Evolutionary conservation across 2,888 invertebrate species (phyloP).

Genomic region (Caenorhabditis japonica): DNA sequence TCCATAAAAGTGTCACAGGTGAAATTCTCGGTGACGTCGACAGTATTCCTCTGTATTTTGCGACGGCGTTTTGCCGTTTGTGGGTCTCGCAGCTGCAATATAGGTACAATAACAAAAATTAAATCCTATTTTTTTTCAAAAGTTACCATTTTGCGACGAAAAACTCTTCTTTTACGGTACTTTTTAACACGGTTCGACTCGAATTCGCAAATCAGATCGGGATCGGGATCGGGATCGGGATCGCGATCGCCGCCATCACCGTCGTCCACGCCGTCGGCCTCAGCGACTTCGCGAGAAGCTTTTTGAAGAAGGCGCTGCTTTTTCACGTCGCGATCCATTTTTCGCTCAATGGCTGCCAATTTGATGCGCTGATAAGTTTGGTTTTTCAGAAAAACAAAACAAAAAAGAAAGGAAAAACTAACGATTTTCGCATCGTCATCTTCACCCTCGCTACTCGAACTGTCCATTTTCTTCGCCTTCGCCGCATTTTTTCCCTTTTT

Average conservation of each 20-base stretch:
- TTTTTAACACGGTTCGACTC: conserved; percentile 11
- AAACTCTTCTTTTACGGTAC: conserved; percentile 24
- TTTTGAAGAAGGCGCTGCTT: no score
- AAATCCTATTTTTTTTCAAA: background rate
- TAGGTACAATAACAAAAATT: no score
- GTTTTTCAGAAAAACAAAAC: background rate
- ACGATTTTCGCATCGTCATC: background rate
- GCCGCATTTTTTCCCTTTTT: background rate
- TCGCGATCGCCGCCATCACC: no score
- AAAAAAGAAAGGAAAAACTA: no score
- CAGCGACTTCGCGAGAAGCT: no score
- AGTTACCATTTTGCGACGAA: conserved; percentile 21
- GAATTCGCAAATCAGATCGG: conserved; percentile 16
- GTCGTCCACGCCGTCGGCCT: no score
- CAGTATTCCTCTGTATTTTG: conserved; percentile 8
- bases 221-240: no score
- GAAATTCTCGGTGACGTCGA: conserved; percentile 13
- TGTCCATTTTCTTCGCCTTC: background rate
- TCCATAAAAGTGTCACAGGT: conserved; percentile 21
- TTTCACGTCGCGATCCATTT: conserved; percentile 11
- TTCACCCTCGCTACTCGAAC: background rate
- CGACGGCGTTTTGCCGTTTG: conserved; percentile 1
- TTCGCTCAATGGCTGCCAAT: conserved; percentile 1
- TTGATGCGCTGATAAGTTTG: background rate
- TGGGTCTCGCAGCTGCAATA: conserved; percentile 12